Conservation (phyloP, 92 coral and sea anemone genomes). For the Palythoa heliodiscus region DNA sequence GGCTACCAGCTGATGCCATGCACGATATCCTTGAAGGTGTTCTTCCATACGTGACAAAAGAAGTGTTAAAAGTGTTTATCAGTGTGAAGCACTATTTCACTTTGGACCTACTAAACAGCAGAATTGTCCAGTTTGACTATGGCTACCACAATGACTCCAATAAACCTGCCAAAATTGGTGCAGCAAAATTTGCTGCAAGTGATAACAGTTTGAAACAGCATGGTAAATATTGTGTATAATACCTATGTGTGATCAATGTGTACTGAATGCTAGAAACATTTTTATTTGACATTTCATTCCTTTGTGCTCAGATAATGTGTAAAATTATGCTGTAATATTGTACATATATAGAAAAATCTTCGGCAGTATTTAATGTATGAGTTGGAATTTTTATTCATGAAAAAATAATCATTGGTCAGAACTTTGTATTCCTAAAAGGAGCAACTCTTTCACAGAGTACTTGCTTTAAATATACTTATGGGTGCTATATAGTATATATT, state of each 20-base stretch:
- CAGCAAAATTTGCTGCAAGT: slow-evolving; percentile 40
- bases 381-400: background rate
- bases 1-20: slow-evolving; percentile 69
- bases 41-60: slow-evolving; percentile 53
- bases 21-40: slow-evolving; percentile 71
- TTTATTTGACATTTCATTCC: background rate
- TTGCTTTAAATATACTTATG: background rate
- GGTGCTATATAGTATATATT: slow-evolving; percentile 8
- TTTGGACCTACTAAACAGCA: slow-evolving; percentile 49
- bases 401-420: background rate
- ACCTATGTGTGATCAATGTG: background rate
- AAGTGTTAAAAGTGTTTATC: slow-evolving; percentile 54
- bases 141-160: slow-evolving; percentile 20
- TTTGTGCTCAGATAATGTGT: background rate
- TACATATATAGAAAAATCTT: background rate
- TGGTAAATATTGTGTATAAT: slow-evolving; percentile 45
- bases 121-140: slow-evolving; percentile 43
- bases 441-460: background rate
- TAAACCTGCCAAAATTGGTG: slow-evolving; percentile 20
- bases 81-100: slow-evolving; percentile 38
- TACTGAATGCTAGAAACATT: background rate
- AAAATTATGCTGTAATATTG: background rate
- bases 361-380: background rate
- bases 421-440: background rate
- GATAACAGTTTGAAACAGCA: slow-evolving; percentile 73